Evolutionary conservation across 2,113 vertebrate species (phyloP).

Genomic region (Caranx melampygus): DNA sequence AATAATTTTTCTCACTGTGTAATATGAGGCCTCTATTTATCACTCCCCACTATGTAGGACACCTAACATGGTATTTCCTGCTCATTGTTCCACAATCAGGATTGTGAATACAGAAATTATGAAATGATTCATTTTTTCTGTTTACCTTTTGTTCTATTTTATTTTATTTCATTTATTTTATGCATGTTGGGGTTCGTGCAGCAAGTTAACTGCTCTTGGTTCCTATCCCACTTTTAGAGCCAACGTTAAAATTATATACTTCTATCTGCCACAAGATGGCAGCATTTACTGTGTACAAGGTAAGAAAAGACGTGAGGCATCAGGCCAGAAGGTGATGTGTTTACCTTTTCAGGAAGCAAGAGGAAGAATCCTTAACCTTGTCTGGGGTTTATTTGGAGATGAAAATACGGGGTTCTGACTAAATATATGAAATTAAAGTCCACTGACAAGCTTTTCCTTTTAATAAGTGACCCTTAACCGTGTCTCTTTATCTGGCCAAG

Average conservation of each 20-base stretch:
- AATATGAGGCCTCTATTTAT: too few relatives aligned
- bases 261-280: constrained; percentile 67
- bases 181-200: background rate
- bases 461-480: too few relatives aligned
- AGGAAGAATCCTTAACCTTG: background rate
- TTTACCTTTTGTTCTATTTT: background rate
- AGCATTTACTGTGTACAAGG: constrained; percentile 35
- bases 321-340: background rate
- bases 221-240: background rate
- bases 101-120: too few relatives aligned
- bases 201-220: background rate
- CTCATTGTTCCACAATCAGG: too few relatives aligned
- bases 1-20: too few relatives aligned
- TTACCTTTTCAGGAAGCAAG: background rate
- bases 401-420: background rate
- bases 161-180: background rate
- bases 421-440: background rate
- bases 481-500: background rate
- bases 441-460: background rate
- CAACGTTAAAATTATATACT: background rate
- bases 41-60: too few relatives aligned
- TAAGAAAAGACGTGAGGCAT: background rate
- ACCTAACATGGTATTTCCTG: too few relatives aligned
- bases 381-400: background rate
- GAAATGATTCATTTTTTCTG: too few relatives aligned